phyloP scores from a whole-genome alignment of 2,113 vertebrate genomes.

The Gymnorhina tibicen region DNA sequence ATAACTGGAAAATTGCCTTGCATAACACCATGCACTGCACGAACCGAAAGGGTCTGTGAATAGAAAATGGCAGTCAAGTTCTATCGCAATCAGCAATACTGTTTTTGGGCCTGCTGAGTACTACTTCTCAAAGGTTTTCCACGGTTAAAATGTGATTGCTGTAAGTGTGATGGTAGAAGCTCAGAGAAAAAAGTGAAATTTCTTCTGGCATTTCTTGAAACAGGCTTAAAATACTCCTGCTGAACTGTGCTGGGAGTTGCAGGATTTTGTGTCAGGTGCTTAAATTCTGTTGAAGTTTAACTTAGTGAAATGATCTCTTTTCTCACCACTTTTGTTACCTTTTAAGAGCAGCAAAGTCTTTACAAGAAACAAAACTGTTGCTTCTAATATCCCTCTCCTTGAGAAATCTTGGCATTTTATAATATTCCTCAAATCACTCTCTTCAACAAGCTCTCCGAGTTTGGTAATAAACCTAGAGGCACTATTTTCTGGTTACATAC shows the following conservation, averaged over 20 bases:
- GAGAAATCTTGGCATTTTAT: neutral
- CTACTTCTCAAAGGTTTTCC: slow-evolving; percentile 7
- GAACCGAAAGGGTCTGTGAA: neutral
- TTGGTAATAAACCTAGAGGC: neutral
- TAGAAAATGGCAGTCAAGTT: slow-evolving; percentile 23
- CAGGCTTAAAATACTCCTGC: neutral
- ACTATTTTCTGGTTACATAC: neutral
- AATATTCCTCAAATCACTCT: neutral
- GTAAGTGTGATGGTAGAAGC: neutral
- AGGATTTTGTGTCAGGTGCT: neutral
- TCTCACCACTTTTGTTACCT: neutral
- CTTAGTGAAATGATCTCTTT: neutral
- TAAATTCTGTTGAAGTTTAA: neutral
- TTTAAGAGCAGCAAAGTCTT: neutral
- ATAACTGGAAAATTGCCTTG: slow-evolving; percentile 31
- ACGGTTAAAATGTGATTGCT: slow-evolving; percentile 16
- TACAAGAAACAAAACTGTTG: neutral
- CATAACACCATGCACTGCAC: neutral
- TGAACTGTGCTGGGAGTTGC: neutral
- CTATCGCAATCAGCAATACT: slow-evolving; percentile 6
- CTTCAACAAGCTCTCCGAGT: neutral
- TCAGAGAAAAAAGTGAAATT: neutral
- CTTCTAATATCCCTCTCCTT: neutral
- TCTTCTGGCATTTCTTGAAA: neutral
- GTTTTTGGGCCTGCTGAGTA: slow-evolving; percentile 16